These are phyloP conservation scores for Genyomyrus donnyi DNA, from an alignment of 2,113 vertebrate species.

Conservation along the genomic window DNA sequence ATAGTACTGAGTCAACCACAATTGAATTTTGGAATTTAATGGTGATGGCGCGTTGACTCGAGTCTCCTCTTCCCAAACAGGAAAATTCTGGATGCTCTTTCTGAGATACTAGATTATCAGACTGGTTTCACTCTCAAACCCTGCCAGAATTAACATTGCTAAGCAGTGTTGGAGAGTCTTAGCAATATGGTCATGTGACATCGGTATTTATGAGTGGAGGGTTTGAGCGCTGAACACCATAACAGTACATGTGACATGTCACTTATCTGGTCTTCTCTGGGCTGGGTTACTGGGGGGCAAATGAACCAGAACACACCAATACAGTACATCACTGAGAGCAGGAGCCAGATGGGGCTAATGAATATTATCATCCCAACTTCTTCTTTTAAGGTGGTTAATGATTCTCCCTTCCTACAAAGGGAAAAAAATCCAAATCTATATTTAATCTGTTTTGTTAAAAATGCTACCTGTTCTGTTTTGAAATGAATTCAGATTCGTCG, in stretches of 20 bases:
- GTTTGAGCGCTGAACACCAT: not conserved
- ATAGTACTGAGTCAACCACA: not conserved
- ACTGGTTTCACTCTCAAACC: not conserved
- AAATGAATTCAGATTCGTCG: not conserved
- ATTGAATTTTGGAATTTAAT: not conserved
- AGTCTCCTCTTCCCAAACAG: not conserved
- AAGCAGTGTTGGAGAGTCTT: not conserved
- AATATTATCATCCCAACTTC: not conserved
- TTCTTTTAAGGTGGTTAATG: not conserved
- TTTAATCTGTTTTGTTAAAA: not conserved
- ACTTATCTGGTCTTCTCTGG: not conserved
- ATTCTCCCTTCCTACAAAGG: not conserved
- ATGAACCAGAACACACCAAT: not conserved
- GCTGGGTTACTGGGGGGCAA: not conserved
- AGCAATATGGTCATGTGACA: not conserved
- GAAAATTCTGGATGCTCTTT: not conserved
- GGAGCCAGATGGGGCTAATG: not conserved
- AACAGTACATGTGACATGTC: not conserved
- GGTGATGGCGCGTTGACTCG: not conserved
- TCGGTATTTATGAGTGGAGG: not conserved
- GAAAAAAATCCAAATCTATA: not conserved
- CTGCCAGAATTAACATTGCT: not conserved
- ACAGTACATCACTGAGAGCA: not conserved
- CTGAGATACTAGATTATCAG: not conserved
- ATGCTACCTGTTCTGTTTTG: not conserved